These are phyloP conservation scores for Gavia stellata DNA, from an alignment of 2,113 vertebrate species.

Conservation along the genomic window DNA sequence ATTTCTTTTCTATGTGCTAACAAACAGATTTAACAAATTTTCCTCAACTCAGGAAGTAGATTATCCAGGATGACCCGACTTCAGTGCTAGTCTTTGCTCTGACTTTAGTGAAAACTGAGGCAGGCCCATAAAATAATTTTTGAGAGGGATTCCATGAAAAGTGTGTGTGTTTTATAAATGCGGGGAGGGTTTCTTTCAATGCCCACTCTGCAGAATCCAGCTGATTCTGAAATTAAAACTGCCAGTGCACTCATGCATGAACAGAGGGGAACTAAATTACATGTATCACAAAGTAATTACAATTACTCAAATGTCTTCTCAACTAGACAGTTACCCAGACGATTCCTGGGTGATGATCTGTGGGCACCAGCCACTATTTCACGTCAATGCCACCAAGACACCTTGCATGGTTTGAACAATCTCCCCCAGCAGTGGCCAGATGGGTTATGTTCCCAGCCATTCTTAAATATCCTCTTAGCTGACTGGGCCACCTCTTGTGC, in stretches of 20 bases:
- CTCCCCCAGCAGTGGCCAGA: background rate
- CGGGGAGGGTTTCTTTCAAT: background rate
- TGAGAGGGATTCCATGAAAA: background rate
- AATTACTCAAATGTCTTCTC: background rate
- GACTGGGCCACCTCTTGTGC: constrained; percentile 16
- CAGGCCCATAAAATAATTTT: background rate
- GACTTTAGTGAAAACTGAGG: background rate
- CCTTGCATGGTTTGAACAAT: background rate
- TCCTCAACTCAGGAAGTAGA: background rate
- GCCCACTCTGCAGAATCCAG: background rate
- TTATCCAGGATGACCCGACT: background rate
- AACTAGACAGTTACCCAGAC: background rate
- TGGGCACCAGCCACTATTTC: background rate
- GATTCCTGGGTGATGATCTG: background rate
- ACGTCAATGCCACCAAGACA: background rate
- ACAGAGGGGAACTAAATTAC: background rate
- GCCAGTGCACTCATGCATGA: background rate
- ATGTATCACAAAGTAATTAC: background rate
- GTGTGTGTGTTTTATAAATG: background rate
- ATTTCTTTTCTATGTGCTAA: background rate
- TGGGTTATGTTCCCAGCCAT: background rate
- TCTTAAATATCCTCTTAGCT: constrained; percentile 44
- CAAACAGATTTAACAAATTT: background rate
- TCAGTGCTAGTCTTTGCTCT: background rate
- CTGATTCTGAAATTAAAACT: background rate